phyloP scores from a whole-genome alignment of 1,140 invertebrate genomes.

The Araneus ventricosus region DNA sequence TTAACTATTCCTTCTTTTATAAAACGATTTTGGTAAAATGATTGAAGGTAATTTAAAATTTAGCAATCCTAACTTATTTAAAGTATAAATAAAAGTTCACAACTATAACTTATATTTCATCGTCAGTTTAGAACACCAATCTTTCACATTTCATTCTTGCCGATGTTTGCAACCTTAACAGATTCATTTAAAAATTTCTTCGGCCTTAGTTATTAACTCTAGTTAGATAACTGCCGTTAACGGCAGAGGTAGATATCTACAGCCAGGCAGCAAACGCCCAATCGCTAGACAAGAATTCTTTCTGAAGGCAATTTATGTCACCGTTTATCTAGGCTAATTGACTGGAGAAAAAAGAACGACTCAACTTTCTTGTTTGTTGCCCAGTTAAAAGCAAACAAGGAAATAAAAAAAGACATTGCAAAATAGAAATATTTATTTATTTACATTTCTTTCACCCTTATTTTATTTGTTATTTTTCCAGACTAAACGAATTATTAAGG shows the following conservation, averaged over 20 bases:
- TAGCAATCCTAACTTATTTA: too few species aligned
- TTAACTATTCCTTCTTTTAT: too few species aligned
- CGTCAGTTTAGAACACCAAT: not conserved
- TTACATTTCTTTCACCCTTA: not conserved
- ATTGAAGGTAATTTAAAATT: too few species aligned
- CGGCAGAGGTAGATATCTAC: not conserved
- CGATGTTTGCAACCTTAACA: not conserved
- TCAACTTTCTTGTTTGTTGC: conserved; percentile 10
- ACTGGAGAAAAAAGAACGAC: not conserved
- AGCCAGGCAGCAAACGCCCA: not conserved
- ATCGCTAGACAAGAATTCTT: not conserved
- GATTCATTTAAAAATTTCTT: not conserved
- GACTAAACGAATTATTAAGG: not conserved
- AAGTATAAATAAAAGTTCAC: too few species aligned
- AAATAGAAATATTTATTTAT: not conserved
- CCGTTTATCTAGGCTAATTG: not conserved
- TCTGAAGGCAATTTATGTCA: not conserved
- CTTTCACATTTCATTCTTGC: not conserved
- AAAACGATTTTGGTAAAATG: too few species aligned
- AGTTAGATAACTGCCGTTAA: not conserved
- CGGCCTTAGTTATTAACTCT: not conserved
- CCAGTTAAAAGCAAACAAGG: conserved; percentile 1
- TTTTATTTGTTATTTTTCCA: not conserved
- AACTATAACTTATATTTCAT: too few species aligned
- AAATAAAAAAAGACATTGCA: not conserved